These are phyloP conservation scores for Choreutis nemorana DNA, from an alignment of 2,888 invertebrate genomes.

Conservation along the genomic window DNA sequence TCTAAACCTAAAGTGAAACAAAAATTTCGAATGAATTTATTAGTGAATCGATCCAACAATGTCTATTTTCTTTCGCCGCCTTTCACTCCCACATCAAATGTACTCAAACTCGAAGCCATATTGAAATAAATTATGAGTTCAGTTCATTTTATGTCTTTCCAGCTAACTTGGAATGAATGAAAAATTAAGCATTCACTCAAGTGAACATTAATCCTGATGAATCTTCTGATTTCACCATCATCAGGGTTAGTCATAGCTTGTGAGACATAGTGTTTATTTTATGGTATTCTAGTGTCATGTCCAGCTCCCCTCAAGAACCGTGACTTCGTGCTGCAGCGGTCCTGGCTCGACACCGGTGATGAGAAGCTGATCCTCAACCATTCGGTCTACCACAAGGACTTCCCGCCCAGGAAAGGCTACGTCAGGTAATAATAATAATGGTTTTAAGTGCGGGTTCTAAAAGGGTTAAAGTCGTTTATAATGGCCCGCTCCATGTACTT, in stretches of 20 bases:
- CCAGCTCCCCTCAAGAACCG: slow-evolving; percentile 88
- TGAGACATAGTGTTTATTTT: neutral
- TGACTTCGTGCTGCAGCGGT: slow-evolving; percentile 91
- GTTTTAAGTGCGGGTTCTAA: no score
- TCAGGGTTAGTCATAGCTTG: neutral
- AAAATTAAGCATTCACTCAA: no score
- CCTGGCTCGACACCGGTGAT: slow-evolving; percentile 87
- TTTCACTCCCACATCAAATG: slow-evolving; percentile 12
- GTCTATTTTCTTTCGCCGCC: slow-evolving; percentile 11
- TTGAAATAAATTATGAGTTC: neutral
- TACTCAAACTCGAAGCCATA: neutral
- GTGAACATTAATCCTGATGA: neutral
- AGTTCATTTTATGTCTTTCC: neutral
- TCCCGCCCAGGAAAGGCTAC: slow-evolving; percentile 83
- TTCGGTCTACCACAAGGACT: slow-evolving; percentile 87
- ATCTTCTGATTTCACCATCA: neutral
- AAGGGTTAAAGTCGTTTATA: no score
- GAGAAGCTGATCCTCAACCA: slow-evolving; percentile 92
- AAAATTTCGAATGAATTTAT: slow-evolving; percentile 14
- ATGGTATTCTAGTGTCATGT: slow-evolving; percentile 73
- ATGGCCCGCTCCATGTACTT: no score
- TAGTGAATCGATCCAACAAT: slow-evolving; percentile 13
- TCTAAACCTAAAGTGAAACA: slow-evolving; percentile 12
- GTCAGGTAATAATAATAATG: no score
- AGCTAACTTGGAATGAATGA: no score